Percentiles rank a stretch among this genome's conserved stretches.
phyloP scores from a whole-genome alignment of 1,140 invertebrate genomes.

The Penaeus indicus region DNA sequence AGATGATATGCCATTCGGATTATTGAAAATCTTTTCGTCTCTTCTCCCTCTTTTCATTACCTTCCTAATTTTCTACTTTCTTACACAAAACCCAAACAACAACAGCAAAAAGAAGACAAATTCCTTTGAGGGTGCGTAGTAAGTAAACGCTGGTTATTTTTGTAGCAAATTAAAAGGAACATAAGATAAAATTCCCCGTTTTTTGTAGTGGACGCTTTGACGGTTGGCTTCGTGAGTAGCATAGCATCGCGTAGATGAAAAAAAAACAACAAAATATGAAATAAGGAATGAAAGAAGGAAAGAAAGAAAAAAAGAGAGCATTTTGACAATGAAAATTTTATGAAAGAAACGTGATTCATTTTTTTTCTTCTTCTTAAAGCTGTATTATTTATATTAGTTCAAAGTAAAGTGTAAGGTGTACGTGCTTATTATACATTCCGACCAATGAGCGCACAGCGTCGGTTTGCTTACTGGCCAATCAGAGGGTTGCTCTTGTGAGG shows the following conservation, averaged over 20 bases:
- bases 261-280: not conserved
- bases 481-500: too few relatives aligned
- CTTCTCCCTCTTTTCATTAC: not conserved
- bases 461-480: too few relatives aligned
- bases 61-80: not conserved
- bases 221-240: conserved; percentile 25
- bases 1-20: not conserved
- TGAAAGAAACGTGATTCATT: too few relatives aligned
- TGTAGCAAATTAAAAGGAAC: conserved; percentile 41
- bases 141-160: conserved; percentile 49
- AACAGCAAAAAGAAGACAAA: not conserved
- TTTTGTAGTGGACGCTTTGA: conserved; percentile 16
- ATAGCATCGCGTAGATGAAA: conserved; percentile 44
- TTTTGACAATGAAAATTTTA: not conserved
- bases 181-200: conserved; percentile 29
- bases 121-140: conserved; percentile 37
- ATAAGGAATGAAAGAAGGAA: not conserved
- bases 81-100: not conserved
- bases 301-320: not conserved
- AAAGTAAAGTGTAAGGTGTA: too few relatives aligned
- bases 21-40: too few relatives aligned
- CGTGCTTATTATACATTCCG: too few relatives aligned
- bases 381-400: too few relatives aligned
- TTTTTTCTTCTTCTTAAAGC: too few relatives aligned
- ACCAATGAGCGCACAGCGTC: too few relatives aligned